A percentile compares a stretch with the other conserved stretches of the same genome.
These are phyloP conservation scores for Eulithis prunata DNA, from an alignment of 2,888 invertebrate genomes.

Conservation along the genomic window DNA sequence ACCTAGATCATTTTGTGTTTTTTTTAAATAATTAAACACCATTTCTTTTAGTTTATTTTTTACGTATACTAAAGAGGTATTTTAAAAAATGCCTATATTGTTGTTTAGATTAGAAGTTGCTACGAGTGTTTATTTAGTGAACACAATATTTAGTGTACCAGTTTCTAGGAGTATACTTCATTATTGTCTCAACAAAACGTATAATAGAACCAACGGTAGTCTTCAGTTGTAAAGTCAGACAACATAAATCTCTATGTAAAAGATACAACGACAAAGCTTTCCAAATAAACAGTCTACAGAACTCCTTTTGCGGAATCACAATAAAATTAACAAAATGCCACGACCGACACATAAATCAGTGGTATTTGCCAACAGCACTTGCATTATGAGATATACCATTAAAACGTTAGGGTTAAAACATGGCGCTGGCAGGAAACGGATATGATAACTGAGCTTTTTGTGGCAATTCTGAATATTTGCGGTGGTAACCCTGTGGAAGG, in stretches of 20 bases:
- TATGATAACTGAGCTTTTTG: slow-evolving; percentile 62
- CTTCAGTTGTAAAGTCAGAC: background rate
- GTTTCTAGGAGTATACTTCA: no score
- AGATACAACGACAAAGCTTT: slow-evolving; percentile 1
- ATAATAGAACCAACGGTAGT: background rate
- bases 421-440: slow-evolving; percentile 59
- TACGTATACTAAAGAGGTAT: no score
- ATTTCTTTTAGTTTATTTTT: no score
- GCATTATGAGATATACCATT: slow-evolving; percentile 46
- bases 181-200: background rate
- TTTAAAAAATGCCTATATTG: no score
- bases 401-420: slow-evolving; percentile 60
- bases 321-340: slow-evolving; percentile 41
- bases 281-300: slow-evolving; percentile 5
- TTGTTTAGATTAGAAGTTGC: no score
- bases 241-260: slow-evolving; percentile 1
- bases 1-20: no score
- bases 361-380: slow-evolving; percentile 45
- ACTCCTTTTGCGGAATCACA: slow-evolving; percentile 29
- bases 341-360: slow-evolving; percentile 40
- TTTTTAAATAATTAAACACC: no score
- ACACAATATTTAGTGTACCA: no score
- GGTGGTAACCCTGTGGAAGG: slow-evolving; percentile 28
- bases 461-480: slow-evolving; percentile 52
- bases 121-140: no score